Conservation (phyloP, 2,888 invertebrate genomes). For the Xanthorhoe spadicearia region DNA sequence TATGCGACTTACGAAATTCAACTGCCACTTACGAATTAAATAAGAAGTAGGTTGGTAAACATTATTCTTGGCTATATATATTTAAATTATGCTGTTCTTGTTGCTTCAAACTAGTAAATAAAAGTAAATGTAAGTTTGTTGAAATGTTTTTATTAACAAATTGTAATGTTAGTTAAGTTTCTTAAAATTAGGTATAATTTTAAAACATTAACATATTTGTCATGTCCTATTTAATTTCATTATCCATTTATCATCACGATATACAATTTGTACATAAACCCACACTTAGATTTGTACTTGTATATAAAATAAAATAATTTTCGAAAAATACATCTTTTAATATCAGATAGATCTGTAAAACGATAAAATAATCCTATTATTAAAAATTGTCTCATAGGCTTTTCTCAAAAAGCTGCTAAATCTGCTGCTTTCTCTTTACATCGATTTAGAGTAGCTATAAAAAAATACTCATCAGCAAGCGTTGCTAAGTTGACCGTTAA, state of each 20-base stretch:
- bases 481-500: no score
- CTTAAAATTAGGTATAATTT: conserved; percentile 5
- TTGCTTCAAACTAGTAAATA: conserved; percentile 8
- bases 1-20: background rate
- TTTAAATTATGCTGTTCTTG: background rate
- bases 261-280: conserved; percentile 15
- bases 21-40: background rate
- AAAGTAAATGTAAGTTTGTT: conserved; percentile 21
- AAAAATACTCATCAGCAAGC: no score
- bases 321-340: background rate
- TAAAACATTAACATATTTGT: conserved; percentile 2
- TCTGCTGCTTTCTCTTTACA: no score
- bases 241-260: background rate
- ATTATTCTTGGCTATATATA: background rate
- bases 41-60: background rate
- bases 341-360: background rate
- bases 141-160: conserved; percentile 20
- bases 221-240: conserved; percentile 14
- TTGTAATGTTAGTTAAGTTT: conserved; percentile 12
- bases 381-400: no score
- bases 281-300: background rate
- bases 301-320: conserved; percentile 16
- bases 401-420: no score
- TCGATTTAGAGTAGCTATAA: no score
- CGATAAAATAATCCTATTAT: no score